A percentile compares a stretch with the other conserved stretches of the same genome.
Evolutionary conservation across 2,797 vertebrate genomes (phyloP).

Genomic region (Chromis chromis): DNA sequence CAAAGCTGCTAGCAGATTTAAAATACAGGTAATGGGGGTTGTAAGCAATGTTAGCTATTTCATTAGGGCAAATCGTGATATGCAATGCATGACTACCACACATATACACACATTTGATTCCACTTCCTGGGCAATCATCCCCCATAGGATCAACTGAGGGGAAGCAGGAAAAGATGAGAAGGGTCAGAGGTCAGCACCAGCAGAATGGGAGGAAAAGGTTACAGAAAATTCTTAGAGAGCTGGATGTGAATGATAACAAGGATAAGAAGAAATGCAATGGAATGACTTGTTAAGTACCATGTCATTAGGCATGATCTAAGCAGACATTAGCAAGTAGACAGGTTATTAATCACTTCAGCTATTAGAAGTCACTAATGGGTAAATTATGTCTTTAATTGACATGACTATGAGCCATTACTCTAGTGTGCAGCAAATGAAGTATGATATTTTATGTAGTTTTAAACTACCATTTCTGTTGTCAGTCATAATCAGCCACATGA

Average conservation of each 20-base stretch:
- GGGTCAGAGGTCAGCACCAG: slow-evolving; percentile 86
- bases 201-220: slow-evolving; percentile 72
- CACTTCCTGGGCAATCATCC: slow-evolving; percentile 97
- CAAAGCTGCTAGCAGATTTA: slow-evolving; percentile 84
- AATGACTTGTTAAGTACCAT: slow-evolving; percentile 52
- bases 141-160: slow-evolving; percentile 96
- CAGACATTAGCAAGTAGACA: slow-evolving; percentile 48
- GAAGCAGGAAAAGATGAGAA: slow-evolving; percentile 92
- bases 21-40: slow-evolving; percentile 42
- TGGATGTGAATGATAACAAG: slow-evolving; percentile 53
- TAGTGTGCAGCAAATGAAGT: slow-evolving; percentile 34
- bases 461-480: slow-evolving; percentile 25
- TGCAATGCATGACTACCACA: slow-evolving; percentile 77
- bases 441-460: slow-evolving; percentile 26
- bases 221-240: slow-evolving; percentile 65
- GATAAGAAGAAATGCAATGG: slow-evolving; percentile 48
- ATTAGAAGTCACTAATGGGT: slow-evolving; percentile 60
- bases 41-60: slow-evolving; percentile 75
- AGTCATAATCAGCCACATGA: slow-evolving; percentile 24
- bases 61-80: slow-evolving; percentile 58
- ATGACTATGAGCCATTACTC: slow-evolving; percentile 40
- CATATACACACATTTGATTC: slow-evolving; percentile 99
- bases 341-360: slow-evolving; percentile 54
- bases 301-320: slow-evolving; percentile 48
- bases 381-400: slow-evolving; percentile 58